Base-by-base conservation (phyloP, 2,888 invertebrate species). In the Drosophila mimica region DNA sequence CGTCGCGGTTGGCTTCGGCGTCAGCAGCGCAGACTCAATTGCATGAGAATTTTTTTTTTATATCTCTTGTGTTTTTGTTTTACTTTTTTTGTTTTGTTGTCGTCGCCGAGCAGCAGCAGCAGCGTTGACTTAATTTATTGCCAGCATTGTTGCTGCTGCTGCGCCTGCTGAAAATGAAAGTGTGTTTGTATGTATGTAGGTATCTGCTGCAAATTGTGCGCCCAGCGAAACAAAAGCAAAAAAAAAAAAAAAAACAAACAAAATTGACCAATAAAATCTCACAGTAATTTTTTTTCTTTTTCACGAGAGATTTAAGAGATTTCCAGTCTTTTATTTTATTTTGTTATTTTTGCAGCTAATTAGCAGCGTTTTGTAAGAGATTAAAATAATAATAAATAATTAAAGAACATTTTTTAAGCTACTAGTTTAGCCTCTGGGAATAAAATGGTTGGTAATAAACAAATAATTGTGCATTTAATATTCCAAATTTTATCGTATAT, bases 121-220 rank as follows among this genome's bases (percentile, higher is more conserved):
- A 62, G 59, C 62, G 75, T 78, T 77, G 79, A 58, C 77, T 83
- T 87, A 88, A 88, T 86, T 84, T 88, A 88, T 86, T 83, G 64
- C 76, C 81, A 76, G 75, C 79, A 79, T 85, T 85, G 87, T 78
- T 70, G 76, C 65, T 64, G 62, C 40, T 57, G 68, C 70, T 84
- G 75, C 74, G 87, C 84, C 88, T 79, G 84, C 71, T 70, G 79
- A 85, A 87, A 87, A 85, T 84, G 84, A 87, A 85, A 85, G 84
- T 85, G 80, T 82, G 83, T 76, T 83, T 71, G 70, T 56, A 43
- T 74, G 57, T 65, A 68, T 68, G 46, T 70, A 46, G 70, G 59
- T 40, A 57, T 62, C 51, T 56, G 57, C 66, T 57, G 77, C 67
- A 77, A 81, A 74, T 71, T 78, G 53, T 64, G 67, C 57, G 71